These are phyloP conservation scores for Eupithecia exiguata DNA, from an alignment of 2,888 invertebrate species.

Conservation along the genomic window DNA sequence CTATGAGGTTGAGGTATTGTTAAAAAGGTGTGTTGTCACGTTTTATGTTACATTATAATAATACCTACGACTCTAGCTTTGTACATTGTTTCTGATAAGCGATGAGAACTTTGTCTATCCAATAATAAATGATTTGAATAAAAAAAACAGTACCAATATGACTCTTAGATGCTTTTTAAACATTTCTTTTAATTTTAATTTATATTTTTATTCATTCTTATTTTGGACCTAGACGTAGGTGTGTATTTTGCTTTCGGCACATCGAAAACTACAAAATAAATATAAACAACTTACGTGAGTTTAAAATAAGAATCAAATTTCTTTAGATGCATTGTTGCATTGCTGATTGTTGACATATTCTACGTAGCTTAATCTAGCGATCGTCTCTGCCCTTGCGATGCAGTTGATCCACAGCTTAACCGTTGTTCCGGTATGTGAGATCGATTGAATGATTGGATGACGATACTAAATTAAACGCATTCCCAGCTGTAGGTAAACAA, in stretches of 20 bases:
- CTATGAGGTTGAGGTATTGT: no score
- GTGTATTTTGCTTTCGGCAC: neutral
- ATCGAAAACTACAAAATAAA: neutral
- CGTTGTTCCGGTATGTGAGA: constrained; percentile 28
- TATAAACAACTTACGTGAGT: neutral
- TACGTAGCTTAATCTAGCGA: neutral
- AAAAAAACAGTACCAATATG: no score
- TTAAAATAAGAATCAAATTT: neutral
- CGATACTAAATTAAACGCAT: constrained; percentile 37
- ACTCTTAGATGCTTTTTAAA: no score
- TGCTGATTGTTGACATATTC: neutral
- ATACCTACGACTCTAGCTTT: constrained; percentile 87
- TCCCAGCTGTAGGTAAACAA: neutral
- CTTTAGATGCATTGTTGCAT: neutral
- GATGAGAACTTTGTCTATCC: constrained; percentile 89
- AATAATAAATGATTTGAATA: constrained; percentile 88
- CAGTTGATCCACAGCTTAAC: constrained; percentile 12
- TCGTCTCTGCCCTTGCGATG: neutral
- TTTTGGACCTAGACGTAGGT: neutral
- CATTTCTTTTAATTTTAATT: no score
- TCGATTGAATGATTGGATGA: constrained; percentile 41
- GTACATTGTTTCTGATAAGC: constrained; percentile 88
- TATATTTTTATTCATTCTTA: no score
- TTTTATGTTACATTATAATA: no score
- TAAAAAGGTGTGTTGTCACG: no score